Evolutionary conservation across 1,140 invertebrate species (phyloP).

Genomic region (Procambarus virginalis): DNA sequence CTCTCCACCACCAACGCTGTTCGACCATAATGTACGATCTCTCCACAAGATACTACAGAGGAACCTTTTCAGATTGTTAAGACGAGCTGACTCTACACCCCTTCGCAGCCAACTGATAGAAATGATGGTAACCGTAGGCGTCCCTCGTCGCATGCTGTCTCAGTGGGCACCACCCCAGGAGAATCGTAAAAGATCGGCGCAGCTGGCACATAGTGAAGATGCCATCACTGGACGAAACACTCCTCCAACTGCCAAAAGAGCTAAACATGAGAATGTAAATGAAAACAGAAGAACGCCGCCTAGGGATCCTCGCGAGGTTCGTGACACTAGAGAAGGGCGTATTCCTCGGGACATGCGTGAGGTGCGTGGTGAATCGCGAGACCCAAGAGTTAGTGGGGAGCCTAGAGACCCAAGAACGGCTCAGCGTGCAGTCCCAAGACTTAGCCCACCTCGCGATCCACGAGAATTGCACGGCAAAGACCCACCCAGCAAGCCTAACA

Average conservation of each 20-base stretch:
- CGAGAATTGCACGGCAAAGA: background rate
- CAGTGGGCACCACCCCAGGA: conserved; percentile 64
- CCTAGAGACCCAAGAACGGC: conserved; percentile 31
- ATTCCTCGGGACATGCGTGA: background rate
- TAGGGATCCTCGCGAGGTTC: conserved; percentile 21
- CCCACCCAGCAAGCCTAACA: background rate
- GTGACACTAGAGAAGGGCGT: background rate
- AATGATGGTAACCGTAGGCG: conserved; percentile 68
- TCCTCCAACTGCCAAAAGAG: conserved; percentile 26
- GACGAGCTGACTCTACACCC: conserved; percentile 34
- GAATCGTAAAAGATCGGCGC: conserved; percentile 23
- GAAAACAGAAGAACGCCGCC: background rate
- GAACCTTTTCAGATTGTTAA: conserved; percentile 63
- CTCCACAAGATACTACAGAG: conserved; percentile 67
- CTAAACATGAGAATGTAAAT: background rate
- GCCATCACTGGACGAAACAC: conserved; percentile 50
- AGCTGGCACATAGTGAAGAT: conserved; percentile 30
- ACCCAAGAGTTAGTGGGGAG: background rate
- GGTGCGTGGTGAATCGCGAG: background rate
- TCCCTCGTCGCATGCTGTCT: conserved; percentile 62
- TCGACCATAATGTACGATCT: conserved; percentile 67
- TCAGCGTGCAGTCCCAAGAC: background rate
- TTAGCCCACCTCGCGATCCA: background rate
- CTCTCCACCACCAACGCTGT: conserved; percentile 65
- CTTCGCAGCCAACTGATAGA: conserved; percentile 51